phyloP scores from a whole-genome alignment of 2,797 vertebrate species.

The Neosilurus mollespiculum region DNA sequence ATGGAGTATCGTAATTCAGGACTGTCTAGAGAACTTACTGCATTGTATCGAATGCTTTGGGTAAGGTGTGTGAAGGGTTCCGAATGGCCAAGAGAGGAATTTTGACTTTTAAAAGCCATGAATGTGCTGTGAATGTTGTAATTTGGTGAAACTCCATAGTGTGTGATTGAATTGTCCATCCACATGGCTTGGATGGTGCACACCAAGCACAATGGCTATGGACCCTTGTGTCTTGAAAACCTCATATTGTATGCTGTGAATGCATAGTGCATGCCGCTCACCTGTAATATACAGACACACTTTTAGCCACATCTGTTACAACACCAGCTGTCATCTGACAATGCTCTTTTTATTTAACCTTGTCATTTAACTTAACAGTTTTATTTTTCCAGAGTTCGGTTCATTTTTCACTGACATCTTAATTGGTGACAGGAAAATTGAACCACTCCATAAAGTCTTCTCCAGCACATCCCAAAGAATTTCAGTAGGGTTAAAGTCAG shows the following conservation, averaged over 20 bases:
- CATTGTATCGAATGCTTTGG: not conserved
- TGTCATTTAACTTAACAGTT: no score
- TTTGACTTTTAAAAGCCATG: conserved; percentile 7
- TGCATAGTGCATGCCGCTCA: conserved; percentile 10
- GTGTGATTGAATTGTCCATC: not conserved
- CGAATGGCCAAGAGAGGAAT: not conserved
- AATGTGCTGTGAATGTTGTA: not conserved
- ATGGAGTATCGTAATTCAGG: not conserved
- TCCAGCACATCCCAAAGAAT: no score
- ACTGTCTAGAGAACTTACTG: not conserved
- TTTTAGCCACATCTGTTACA: not conserved
- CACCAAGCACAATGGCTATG: not conserved
- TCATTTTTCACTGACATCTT: no score
- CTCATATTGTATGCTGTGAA: not conserved
- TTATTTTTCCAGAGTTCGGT: no score
- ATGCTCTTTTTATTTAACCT: not conserved
- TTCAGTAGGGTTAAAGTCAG: no score
- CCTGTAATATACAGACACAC: not conserved
- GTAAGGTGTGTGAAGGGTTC: not conserved
- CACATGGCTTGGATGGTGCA: not conserved
- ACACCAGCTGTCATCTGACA: not conserved
- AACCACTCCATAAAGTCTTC: no score
- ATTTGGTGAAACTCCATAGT: not conserved
- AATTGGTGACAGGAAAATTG: not conserved
- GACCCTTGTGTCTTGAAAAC: not conserved